Evolutionary conservation across 2,888 invertebrate species (phyloP).

Genomic region (Lasioglossum zephyrum): DNA sequence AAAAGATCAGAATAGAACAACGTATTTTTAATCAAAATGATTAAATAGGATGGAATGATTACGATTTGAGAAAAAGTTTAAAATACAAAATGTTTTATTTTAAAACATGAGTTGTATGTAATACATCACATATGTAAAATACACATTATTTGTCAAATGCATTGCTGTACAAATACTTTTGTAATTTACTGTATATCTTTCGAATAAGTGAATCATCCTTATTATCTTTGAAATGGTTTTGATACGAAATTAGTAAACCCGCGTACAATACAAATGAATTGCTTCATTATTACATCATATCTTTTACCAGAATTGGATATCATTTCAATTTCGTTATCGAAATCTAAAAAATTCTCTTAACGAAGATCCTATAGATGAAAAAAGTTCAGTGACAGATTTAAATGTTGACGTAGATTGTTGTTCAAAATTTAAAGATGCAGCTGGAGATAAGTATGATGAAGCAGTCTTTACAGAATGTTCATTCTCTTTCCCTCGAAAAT

Average conservation of each 20-base stretch:
- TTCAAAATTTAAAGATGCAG: constrained; percentile 20
- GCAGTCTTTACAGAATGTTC: constrained; percentile 15
- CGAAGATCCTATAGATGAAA: constrained; percentile 61
- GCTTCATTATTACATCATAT: not conserved
- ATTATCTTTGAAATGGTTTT: constrained; percentile 9
- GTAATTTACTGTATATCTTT: not conserved
- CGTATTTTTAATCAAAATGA: not conserved
- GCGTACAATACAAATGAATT: not conserved
- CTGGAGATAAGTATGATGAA: constrained; percentile 14
- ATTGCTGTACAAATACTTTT: not conserved
- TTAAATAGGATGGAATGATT: not conserved
- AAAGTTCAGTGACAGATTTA: constrained; percentile 58
- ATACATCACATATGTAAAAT: not conserved
- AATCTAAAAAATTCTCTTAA: constrained; percentile 66
- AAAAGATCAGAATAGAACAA: not conserved
- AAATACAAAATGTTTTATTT: not conserved
- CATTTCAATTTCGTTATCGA: constrained; percentile 38
- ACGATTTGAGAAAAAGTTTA: not conserved
- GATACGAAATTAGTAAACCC: not conserved
- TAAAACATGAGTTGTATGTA: not conserved
- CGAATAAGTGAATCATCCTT: not conserved
- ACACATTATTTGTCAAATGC: not conserved
- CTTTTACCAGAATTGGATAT: constrained; percentile 7
- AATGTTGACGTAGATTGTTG: constrained; percentile 44
- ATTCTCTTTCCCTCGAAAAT: constrained; percentile 17